Base-by-base conservation (phyloP, 2,113 vertebrate genomes). In the Grammomys surdaster region DNA sequence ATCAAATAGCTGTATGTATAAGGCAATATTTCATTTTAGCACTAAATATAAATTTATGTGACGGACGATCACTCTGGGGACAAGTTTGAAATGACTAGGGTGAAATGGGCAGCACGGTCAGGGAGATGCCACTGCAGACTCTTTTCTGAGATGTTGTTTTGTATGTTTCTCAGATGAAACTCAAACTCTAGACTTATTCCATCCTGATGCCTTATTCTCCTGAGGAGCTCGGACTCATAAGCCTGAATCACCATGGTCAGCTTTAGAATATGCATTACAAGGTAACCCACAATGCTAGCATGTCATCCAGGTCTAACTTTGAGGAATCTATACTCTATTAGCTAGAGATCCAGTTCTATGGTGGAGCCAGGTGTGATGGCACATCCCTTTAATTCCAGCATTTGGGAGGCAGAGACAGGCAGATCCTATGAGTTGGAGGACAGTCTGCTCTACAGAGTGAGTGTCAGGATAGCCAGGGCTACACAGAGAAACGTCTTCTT, bases 191-290 rank as follows among this genome's bases (percentile, higher is more conserved):
- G 16, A 33, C 11, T 36, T 7, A 40, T 5, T 12, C 8, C 33
- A n/a, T 10, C 16, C 24, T 72, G 31, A 11, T 60, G 77, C 36
- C 67, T 94, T 24, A 40, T 28, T 16, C 26, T 60, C 17, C 9
- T 3, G 4, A 43, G 17, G 40, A 65, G 16, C 14, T 65, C 24
- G 24, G 24, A 1, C 17, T 73, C 3, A 3, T 5, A 40, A 40
- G 6, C 17, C 26, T n/a, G 11, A 4, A 9, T 7, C 33, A n/a
- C 36, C 28, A 8, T 4, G 0, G 1, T 48, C 17, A 31, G 1
- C 43, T 54, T 48, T 43, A 26, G 58, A 20, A 90, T 6, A 17
- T 67, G 63, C 20, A 67, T n/a, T 56, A 13, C 82, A 96, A 97
- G 9, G 4, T 77, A 78, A 48, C n/a, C 63, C 48, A 28, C 31